Evolutionary conservation across 2,113 vertebrate species (phyloP).

Genomic region (Tachuris rubrigastra): DNA sequence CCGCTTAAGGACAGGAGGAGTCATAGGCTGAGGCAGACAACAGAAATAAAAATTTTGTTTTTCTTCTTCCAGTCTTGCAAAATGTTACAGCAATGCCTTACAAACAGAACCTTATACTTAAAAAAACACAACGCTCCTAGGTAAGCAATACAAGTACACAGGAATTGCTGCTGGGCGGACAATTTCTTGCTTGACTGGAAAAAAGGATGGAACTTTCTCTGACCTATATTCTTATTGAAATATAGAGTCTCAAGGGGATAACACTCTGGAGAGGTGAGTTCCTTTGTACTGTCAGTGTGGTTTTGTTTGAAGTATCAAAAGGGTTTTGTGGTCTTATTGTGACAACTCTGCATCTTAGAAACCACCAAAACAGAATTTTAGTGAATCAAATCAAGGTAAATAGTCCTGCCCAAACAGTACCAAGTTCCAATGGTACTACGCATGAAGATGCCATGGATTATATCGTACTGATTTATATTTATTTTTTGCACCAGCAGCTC

Average conservation of each 20-base stretch:
- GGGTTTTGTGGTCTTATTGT: not conserved
- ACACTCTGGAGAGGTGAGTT: not conserved
- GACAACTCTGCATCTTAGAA: not conserved
- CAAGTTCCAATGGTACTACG: accelerated
- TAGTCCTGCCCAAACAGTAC: not conserved
- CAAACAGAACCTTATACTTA: not conserved
- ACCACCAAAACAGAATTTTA: not conserved
- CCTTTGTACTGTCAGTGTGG: not conserved
- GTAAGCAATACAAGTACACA: accelerated
- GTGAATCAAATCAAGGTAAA: not conserved
- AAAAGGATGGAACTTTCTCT: not conserved
- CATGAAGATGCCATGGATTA: not conserved
- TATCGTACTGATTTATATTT: accelerated
- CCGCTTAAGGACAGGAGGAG: not conserved
- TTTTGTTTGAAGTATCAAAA: not conserved
- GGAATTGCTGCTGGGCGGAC: not conserved
- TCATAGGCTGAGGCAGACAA: not conserved
- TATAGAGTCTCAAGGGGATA: not conserved
- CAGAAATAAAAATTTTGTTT: not conserved
- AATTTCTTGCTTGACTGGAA: not conserved
- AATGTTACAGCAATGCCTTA: not conserved
- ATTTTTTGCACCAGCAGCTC: not conserved
- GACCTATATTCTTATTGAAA: not conserved
- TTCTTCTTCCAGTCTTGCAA: not conserved
- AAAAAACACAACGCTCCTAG: not conserved